Conservation (phyloP, 2,888 invertebrate species). For the Tanaodytes sp. region DNA sequence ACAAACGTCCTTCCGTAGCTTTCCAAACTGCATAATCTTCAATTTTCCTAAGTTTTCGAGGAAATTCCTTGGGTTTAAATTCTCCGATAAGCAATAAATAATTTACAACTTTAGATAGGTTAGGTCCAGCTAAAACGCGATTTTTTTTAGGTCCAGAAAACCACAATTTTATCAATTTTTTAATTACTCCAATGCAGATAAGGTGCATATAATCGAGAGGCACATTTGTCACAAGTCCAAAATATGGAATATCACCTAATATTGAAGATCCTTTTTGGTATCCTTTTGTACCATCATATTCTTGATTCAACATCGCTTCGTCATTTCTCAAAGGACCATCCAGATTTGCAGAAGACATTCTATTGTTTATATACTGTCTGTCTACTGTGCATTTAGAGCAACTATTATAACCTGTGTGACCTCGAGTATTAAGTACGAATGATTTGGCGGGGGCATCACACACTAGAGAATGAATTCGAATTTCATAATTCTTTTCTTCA, state of each 20-base stretch:
- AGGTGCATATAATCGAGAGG: conserved; percentile 14
- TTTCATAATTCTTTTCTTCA: background rate
- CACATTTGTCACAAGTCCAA: conserved; percentile 8
- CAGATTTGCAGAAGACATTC: conserved; percentile 1
- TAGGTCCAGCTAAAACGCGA: background rate
- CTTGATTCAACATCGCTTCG: conserved; percentile 1
- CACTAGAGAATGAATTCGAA: background rate
- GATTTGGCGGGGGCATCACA: conserved; percentile 33
- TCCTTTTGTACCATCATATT: conserved; percentile 1
- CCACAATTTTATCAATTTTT: conserved; percentile 8
- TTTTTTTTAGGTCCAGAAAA: background rate
- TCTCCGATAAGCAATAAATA: background rate
- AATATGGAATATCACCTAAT: conserved; percentile 5
- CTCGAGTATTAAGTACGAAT: conserved; percentile 17
- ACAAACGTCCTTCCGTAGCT: conserved; percentile 10
- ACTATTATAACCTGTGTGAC: conserved; percentile 17
- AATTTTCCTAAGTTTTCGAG: background rate
- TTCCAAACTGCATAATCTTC: conserved; percentile 7
- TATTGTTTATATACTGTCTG: background rate
- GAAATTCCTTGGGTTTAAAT: conserved; percentile 3
- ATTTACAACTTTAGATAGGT: background rate
- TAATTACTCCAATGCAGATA: background rate
- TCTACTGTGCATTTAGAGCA: conserved; percentile 13
- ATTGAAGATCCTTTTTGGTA: conserved; percentile 15
- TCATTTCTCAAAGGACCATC: background rate